These are phyloP conservation scores for Sylvia borin DNA, from an alignment of 2,797 vertebrate species.

Conservation along the genomic window DNA sequence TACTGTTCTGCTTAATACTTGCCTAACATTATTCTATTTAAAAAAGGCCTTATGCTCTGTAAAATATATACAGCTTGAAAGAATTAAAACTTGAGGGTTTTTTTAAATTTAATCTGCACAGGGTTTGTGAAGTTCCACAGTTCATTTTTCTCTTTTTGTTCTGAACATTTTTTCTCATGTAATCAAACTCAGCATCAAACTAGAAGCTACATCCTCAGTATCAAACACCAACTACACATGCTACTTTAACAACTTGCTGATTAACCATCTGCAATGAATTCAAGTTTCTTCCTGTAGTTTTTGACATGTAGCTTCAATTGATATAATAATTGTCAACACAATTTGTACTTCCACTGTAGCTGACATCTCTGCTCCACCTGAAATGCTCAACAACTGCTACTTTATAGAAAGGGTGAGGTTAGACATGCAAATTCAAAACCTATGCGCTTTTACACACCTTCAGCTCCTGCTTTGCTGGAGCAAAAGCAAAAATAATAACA, in stretches of 20 bases:
- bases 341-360: not conserved
- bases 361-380: not conserved
- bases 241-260: not conserved
- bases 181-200: not conserved
- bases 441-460: not conserved
- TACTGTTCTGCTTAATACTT: not conserved
- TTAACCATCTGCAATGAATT: not conserved
- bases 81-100: not conserved
- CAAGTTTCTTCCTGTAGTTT: not conserved
- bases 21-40: not conserved
- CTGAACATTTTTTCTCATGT: not conserved
- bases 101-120: not conserved
- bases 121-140: not conserved
- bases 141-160: not conserved
- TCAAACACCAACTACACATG: not conserved
- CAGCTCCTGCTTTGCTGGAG: not conserved
- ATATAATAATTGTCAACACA: not conserved
- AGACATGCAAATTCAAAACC: not conserved
- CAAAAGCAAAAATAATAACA: not conserved
- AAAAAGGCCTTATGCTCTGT: not conserved
- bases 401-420: not conserved
- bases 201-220: not conserved
- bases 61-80: not conserved
- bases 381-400: not conserved
- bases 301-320: not conserved